phyloP scores from a whole-genome alignment of 2,888 invertebrate species.

The Macrosoma leucophasiata region DNA sequence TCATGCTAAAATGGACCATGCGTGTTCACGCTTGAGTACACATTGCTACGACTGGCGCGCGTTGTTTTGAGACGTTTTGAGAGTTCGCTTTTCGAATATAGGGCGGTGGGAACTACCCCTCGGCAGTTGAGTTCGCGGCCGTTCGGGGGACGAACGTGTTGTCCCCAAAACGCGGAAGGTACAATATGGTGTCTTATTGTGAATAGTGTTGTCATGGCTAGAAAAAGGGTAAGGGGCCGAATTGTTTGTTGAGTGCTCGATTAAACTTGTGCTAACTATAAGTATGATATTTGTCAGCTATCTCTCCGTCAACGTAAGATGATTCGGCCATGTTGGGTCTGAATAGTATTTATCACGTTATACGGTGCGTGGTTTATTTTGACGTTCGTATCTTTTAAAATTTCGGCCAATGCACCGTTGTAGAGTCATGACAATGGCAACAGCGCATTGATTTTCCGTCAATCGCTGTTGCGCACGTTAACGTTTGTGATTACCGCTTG shows the following conservation, averaged over 20 bases:
- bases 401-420: no score
- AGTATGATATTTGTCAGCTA: no score
- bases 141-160: no score
- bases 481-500: no score
- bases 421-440: no score
- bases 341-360: no score
- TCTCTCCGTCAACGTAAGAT: no score
- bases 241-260: slow-evolving; percentile 8
- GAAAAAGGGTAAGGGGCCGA: slow-evolving; percentile 58
- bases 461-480: no score
- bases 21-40: slow-evolving; percentile 28
- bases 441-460: no score
- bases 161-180: slow-evolving; percentile 9
- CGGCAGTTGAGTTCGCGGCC: slow-evolving; percentile 37
- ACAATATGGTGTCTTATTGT: slow-evolving; percentile 32
- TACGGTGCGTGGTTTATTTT: no score
- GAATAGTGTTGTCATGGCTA: slow-evolving; percentile 50
- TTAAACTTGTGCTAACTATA: neutral
- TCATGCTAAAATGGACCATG: slow-evolving; percentile 26
- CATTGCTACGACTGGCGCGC: slow-evolving; percentile 11
- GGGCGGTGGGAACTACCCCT: slow-evolving; percentile 49
- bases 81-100: slow-evolving; percentile 35
- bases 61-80: slow-evolving; percentile 37
- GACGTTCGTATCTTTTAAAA: no score
- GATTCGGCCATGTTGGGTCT: no score